phyloP scores from a whole-genome alignment of 2,888 invertebrate species.

The Lasioglossum pauxillum region DNA sequence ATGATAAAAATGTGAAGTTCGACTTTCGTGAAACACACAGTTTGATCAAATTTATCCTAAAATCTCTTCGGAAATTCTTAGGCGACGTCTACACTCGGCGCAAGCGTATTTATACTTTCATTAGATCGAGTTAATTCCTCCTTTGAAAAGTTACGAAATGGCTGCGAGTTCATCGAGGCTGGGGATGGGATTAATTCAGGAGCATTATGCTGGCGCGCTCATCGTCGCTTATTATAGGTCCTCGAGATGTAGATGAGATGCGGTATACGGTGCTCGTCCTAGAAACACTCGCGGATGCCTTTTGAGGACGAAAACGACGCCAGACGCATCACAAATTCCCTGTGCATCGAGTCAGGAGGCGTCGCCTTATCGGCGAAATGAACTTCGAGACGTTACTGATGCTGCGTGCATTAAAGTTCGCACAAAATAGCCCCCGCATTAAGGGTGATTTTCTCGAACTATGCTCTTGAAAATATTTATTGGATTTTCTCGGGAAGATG shows the following conservation, averaged over 20 bases:
- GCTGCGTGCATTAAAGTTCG: not conserved
- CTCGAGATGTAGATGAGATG: slow-evolving; percentile 6
- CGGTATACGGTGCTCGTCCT: slow-evolving; percentile 23
- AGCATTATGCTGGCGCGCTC: slow-evolving; percentile 44
- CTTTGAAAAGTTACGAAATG: not conserved
- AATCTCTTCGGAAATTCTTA: not conserved
- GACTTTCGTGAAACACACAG: not conserved
- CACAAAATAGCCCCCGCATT: not conserved
- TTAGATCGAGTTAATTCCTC: not conserved
- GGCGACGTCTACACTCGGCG: not conserved
- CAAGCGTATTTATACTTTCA: not conserved
- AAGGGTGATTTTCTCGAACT: not conserved
- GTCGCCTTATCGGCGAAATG: slow-evolving; percentile 50
- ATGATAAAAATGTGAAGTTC: not conserved
- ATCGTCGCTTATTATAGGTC: slow-evolving; percentile 34
- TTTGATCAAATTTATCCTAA: not conserved
- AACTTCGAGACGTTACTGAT: not conserved
- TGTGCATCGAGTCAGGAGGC: slow-evolving; percentile 38
- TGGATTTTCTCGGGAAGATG: not conserved
- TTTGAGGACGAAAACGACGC: slow-evolving; percentile 32
- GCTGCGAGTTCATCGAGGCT: slow-evolving; percentile 19
- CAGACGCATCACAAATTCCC: slow-evolving; percentile 44
- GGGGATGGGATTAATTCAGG: slow-evolving; percentile 29
- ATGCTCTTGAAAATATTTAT: not conserved
- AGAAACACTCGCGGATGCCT: slow-evolving; percentile 31